These are phyloP conservation scores for Palythoa heliodiscus DNA, from an alignment of 92 coral and sea anemone species.

Conservation along the genomic window DNA sequence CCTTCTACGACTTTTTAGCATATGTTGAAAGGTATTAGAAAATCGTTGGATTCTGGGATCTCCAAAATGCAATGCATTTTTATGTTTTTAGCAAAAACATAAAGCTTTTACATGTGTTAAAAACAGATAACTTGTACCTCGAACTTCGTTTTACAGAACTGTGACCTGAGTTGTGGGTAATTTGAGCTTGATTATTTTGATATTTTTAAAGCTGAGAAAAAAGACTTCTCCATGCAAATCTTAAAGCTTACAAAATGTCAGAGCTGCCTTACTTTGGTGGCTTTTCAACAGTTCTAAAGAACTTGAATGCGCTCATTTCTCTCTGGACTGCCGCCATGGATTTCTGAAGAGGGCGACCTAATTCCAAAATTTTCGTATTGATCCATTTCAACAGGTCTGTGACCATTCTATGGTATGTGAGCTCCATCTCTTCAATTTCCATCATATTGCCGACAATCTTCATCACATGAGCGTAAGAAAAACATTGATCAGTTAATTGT, in stretches of 20 bases:
- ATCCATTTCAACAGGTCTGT: slow-evolving; percentile 87
- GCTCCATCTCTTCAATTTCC: slow-evolving; percentile 94
- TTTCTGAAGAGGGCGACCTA: slow-evolving; percentile 85
- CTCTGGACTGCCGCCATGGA: slow-evolving; percentile 90
- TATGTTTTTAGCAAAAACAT: too few species aligned
- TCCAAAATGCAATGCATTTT: too few species aligned
- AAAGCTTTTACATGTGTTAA: too few species aligned
- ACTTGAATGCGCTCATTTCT: slow-evolving; percentile 88
- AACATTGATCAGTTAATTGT: too few species aligned
- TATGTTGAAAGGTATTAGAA: too few species aligned
- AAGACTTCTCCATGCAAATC: not conserved
- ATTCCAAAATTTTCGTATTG: slow-evolving; percentile 67
- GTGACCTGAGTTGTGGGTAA: too few species aligned
- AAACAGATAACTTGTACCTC: too few species aligned
- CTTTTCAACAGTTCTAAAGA: slow-evolving; percentile 94
- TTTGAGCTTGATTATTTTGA: too few species aligned
- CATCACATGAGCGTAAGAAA: not conserved
- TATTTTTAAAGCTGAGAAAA: too few species aligned
- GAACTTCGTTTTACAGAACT: too few species aligned
- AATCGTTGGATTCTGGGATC: too few species aligned
- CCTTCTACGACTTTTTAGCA: too few species aligned
- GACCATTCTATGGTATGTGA: slow-evolving; percentile 80
- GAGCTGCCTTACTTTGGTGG: slow-evolving; percentile 84
- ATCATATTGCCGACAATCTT: slow-evolving; percentile 91
- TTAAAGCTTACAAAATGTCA: not conserved